Conservation (phyloP, 2,113 vertebrate genomes). For the Petroica traversi region DNA sequence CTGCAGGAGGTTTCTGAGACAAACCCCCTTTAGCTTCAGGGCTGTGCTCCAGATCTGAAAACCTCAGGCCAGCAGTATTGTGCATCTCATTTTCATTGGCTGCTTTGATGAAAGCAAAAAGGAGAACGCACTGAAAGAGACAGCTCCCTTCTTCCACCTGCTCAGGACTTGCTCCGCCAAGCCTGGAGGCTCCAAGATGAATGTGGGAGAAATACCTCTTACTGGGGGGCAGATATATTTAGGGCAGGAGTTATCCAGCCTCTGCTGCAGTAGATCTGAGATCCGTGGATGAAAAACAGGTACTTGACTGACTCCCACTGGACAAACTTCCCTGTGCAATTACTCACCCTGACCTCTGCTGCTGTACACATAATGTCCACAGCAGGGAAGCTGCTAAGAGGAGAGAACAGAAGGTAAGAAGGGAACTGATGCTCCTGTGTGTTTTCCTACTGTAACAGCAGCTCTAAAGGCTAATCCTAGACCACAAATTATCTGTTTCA, state of each 20-base stretch:
- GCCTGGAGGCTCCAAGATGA: background rate
- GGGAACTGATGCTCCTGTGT: background rate
- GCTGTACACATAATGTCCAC: fast-evolving
- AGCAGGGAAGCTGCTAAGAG: background rate
- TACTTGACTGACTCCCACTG: background rate
- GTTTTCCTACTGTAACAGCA: background rate
- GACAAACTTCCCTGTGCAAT: background rate
- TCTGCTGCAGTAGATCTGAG: background rate
- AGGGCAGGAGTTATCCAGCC: background rate
- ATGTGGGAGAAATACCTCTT: fast-evolving
- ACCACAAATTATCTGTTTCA: background rate
- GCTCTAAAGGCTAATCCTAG: background rate
- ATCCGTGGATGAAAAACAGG: background rate
- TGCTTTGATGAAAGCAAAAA: background rate
- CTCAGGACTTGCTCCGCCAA: background rate
- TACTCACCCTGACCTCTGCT: background rate
- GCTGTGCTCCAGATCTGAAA: background rate
- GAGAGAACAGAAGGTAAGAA: background rate
- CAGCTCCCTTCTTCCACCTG: background rate
- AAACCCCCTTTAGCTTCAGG: background rate
- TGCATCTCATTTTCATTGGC: background rate
- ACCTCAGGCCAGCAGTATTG: background rate
- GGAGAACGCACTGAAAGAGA: background rate
- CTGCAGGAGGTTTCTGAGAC: background rate
- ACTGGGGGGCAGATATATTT: background rate